Percentiles rank a stretch among this genome's conserved stretches.
phyloP scores from a whole-genome alignment of 2,888 invertebrate species.

The Hybos culiciformis region DNA sequence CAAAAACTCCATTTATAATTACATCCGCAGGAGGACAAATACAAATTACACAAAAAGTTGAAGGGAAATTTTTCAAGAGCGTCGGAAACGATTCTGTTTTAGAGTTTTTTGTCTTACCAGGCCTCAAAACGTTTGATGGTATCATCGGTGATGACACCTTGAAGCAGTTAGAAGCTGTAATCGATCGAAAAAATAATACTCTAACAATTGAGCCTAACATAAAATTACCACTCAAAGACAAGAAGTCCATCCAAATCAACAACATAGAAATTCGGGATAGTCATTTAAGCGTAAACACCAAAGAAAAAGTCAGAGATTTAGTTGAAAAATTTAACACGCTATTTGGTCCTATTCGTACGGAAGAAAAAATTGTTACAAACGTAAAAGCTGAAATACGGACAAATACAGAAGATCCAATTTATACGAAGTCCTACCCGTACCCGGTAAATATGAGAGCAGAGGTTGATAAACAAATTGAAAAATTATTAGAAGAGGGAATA shows the following conservation, averaged over 20 bases:
- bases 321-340: not conserved
- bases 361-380: not conserved
- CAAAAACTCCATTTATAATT: no score
- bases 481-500: slow-evolving; percentile 22
- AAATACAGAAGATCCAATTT: slow-evolving; percentile 17
- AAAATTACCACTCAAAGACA: no score
- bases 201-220: no score
- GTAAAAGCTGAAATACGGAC: slow-evolving; percentile 5
- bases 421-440: slow-evolving; percentile 25
- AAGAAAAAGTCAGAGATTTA: not conserved
- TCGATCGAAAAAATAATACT: no score
- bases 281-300: no score
- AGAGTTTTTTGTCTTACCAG: slow-evolving; percentile 7
- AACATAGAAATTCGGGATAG: no score
- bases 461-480: slow-evolving; percentile 22
- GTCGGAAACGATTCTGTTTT: not conserved
- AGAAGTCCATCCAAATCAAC: no score
- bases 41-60: not conserved
- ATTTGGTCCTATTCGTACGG: slow-evolving; percentile 1
- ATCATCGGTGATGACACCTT: no score
- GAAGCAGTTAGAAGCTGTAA: no score
- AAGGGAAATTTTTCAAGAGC: slow-evolving; percentile 1
- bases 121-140: no score
- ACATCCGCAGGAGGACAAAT: no score
- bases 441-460: slow-evolving; percentile 24